Evolutionary conservation across 2,888 invertebrate species (phyloP).

Genomic region (Stratiomys singularior): DNA sequence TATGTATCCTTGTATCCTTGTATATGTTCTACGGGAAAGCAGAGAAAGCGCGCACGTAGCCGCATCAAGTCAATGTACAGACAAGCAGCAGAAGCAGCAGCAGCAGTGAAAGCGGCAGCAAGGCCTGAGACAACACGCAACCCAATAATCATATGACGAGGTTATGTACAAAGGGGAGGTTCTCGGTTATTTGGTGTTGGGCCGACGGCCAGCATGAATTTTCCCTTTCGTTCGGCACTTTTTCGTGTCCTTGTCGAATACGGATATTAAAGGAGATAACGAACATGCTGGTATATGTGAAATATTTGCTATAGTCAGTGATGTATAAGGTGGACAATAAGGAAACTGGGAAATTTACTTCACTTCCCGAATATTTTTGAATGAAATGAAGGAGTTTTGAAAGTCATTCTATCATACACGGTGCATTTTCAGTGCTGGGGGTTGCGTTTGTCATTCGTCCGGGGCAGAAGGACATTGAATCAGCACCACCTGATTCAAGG

Average conservation of each 20-base stretch:
- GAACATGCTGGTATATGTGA: not conserved
- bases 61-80: no score
- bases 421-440: no score
- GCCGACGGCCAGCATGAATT: not conserved
- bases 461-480: no score
- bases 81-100: no score
- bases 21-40: not conserved
- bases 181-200: not conserved
- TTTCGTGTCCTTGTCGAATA: slow-evolving; percentile 33
- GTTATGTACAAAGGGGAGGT: slow-evolving; percentile 23
- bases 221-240: slow-evolving; percentile 41
- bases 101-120: no score
- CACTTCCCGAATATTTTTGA: no score
- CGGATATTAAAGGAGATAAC: slow-evolving; percentile 6
- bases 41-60: no score
- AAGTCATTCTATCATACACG: no score
- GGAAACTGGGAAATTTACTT: no score
- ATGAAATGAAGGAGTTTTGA: no score
- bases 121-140: slow-evolving; percentile 29
- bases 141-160: slow-evolving; percentile 30
- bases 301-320: slow-evolving; percentile 16
- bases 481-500: no score
- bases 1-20: slow-evolving; percentile 8
- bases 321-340: not conserved
- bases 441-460: no score